Evolutionary conservation across 1,140 invertebrate genomes (phyloP).

Genomic region (Aphis gossypii): DNA sequence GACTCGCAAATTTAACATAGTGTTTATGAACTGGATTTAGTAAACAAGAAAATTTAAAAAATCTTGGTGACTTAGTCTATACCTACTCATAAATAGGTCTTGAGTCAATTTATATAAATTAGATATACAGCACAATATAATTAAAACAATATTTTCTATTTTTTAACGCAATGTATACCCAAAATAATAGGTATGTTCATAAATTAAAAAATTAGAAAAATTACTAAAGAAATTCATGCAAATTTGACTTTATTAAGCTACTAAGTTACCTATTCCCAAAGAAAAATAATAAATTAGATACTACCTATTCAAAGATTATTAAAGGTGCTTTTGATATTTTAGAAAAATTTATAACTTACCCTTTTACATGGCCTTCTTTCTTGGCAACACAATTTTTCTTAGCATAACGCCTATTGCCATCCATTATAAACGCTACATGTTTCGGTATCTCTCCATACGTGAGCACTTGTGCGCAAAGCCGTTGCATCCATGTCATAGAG

Average conservation of each 20-base stretch:
- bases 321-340: neutral
- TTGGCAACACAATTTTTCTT: slow-evolving; percentile 79
- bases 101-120: neutral
- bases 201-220: too few species aligned
- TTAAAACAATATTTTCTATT: neutral
- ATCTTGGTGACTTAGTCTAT: neutral
- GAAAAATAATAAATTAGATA: too few species aligned
- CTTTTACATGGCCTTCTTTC: slow-evolving; percentile 86
- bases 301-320: too few species aligned
- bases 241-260: too few species aligned
- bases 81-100: neutral
- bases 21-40: neutral
- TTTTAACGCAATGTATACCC: too few species aligned
- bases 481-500: slow-evolving; percentile 78
- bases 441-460: slow-evolving; percentile 83
- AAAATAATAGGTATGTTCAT: too few species aligned
- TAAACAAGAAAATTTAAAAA: neutral
- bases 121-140: neutral
- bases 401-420: slow-evolving; percentile 96
- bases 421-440: slow-evolving; percentile 98
- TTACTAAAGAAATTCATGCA: too few species aligned
- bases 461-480: slow-evolving; percentile 78
- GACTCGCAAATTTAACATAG: neutral
- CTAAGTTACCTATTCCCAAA: too few species aligned
- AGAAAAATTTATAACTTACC: slow-evolving; percentile 65